These are phyloP conservation scores for Drosophila robusta DNA, from an alignment of 2,888 invertebrate genomes.

Conservation along the genomic window DNA sequence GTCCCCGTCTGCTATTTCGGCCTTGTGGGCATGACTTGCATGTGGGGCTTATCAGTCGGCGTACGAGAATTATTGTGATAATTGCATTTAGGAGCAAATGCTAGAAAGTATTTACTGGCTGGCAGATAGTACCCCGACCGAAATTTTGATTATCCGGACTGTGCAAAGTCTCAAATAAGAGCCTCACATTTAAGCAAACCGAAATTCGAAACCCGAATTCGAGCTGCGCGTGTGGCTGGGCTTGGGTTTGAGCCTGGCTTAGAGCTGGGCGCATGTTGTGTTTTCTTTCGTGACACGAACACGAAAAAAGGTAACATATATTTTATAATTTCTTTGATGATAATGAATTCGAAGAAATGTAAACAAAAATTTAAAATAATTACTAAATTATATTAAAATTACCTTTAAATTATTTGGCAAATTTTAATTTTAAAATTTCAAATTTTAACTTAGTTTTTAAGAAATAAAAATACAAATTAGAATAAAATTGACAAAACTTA, in stretches of 20 bases:
- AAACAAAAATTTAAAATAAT: too few species aligned
- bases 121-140: not conserved
- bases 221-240: too few species aligned
- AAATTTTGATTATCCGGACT: slow-evolving; percentile 14
- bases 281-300: not conserved
- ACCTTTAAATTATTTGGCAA: too few species aligned
- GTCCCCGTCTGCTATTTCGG: slow-evolving; percentile 23
- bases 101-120: slow-evolving; percentile 4
- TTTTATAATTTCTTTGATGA: too few species aligned
- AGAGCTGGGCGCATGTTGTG: not conserved
- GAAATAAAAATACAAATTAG: too few species aligned
- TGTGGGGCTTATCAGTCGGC: slow-evolving; percentile 23
- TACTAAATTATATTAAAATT: too few species aligned
- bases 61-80: slow-evolving; percentile 16
- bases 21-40: slow-evolving; percentile 55
- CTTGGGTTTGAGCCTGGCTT: slow-evolving; percentile 1
- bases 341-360: too few species aligned
- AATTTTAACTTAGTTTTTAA: too few species aligned
- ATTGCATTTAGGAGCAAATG: slow-evolving; percentile 15
- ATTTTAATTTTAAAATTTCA: too few species aligned
- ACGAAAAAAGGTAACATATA: not conserved
- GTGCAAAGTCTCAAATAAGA: slow-evolving; percentile 27
- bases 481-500: too few species aligned
- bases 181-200: not conserved
- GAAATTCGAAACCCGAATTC: slow-evolving; percentile 11